Evolutionary conservation across 2,888 invertebrate species (phyloP).

Genomic region (Pimpla rufipes): DNA sequence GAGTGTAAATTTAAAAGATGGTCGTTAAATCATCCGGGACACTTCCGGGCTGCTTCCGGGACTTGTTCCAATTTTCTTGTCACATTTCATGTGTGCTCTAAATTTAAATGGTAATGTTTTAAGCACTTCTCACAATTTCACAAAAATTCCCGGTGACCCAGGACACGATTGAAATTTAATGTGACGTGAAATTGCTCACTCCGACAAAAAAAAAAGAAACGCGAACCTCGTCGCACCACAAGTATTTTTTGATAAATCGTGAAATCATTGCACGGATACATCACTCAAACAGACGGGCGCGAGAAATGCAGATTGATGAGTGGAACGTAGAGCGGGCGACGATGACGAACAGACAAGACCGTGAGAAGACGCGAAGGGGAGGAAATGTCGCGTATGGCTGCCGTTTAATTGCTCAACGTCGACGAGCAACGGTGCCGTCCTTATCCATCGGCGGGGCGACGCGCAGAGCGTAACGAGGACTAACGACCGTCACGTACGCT

Average conservation of each 20-base stretch:
- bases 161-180: too few species aligned
- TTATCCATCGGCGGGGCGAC: conserved; percentile 30
- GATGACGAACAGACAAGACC: conserved; percentile 32
- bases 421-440: conserved; percentile 51
- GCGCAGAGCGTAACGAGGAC: conserved; percentile 45
- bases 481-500: conserved; percentile 66
- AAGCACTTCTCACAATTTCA: too few species aligned
- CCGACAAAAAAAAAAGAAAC: not conserved
- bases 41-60: too few species aligned
- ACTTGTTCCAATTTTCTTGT: too few species aligned
- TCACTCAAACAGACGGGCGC: not conserved
- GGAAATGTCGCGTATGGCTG: conserved; percentile 60
- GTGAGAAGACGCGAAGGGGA: conserved; percentile 47
- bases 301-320: conserved; percentile 53
- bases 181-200: too few species aligned
- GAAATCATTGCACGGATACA: not conserved
- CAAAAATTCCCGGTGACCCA: too few species aligned
- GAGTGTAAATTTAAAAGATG: too few species aligned
- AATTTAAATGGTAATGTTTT: too few species aligned
- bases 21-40: too few species aligned
- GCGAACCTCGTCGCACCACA: not conserved
- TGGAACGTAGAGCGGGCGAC: conserved; percentile 23
- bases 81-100: too few species aligned
- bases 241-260: not conserved
- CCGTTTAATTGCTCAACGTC: conserved; percentile 69